A percentile compares a stretch with the other conserved stretches of the same genome.
These are phyloP conservation scores for Hypomesus transpacificus DNA, from an alignment of 2,113 vertebrate genomes.

Conservation along the genomic window DNA sequence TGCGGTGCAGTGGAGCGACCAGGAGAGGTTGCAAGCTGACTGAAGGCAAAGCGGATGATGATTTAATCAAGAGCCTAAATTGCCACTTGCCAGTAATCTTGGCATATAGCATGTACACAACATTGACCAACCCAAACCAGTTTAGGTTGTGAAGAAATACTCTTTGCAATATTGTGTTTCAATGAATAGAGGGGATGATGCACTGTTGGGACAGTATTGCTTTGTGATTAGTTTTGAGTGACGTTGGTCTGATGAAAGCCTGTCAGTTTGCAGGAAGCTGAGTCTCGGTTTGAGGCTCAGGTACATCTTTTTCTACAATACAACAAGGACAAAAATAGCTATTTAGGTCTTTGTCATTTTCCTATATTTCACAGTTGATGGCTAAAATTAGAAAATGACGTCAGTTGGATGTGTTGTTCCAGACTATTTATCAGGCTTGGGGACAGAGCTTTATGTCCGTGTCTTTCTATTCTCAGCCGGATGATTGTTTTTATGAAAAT, in stretches of 20 bases:
- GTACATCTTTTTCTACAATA: too few species aligned
- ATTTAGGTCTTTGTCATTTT: too few species aligned
- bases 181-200: not conserved
- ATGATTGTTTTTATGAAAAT: not conserved
- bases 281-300: too few species aligned
- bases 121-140: not conserved
- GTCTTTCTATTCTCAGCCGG: not conserved
- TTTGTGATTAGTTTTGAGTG: not conserved
- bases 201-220: not conserved
- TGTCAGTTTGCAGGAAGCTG: too few species aligned
- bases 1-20: not conserved
- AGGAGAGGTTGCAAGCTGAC: not conserved
- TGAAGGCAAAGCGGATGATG: not conserved
- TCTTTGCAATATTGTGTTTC: not conserved
- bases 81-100: not conserved
- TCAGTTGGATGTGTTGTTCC: too few species aligned
- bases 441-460: not conserved
- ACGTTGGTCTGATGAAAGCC: not conserved
- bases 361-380: too few species aligned
- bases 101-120: not conserved
- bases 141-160: not conserved
- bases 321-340: too few species aligned
- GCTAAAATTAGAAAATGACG: too few species aligned
- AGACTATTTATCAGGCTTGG: too few species aligned
- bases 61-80: not conserved